Evolutionary conservation across 2,113 vertebrate species (phyloP).

Genomic region (Misgurnus mizolepis): DNA sequence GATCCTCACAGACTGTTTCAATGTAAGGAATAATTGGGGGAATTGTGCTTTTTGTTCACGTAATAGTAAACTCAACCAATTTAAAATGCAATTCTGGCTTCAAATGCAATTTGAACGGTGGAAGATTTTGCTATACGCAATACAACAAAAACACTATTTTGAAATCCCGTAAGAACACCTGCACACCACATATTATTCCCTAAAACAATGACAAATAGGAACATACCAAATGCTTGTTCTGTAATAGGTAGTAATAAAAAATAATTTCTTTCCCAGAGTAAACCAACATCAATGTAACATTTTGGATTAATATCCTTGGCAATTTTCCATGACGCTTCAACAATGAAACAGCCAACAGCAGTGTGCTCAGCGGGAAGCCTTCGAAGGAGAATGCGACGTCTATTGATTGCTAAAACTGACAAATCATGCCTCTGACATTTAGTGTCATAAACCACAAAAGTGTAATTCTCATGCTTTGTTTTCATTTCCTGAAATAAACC

Average conservation of each 20-base stretch:
- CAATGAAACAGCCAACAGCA: conserved; percentile 20
- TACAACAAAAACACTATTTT: not conserved
- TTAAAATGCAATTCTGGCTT: not conserved
- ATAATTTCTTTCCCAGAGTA: not conserved
- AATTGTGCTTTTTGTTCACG: too few relatives aligned
- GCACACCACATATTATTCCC: not conserved
- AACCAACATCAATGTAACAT: not conserved
- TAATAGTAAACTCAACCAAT: not conserved
- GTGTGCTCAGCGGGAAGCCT: conserved; percentile 23
- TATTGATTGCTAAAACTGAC: conserved; percentile 37
- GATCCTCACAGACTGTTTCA: not conserved
- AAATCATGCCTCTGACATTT: conserved; percentile 40
- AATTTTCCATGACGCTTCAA: conserved; percentile 1
- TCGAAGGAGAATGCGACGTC: not conserved
- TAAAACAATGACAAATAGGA: not conserved
- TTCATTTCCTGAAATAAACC: conserved; percentile 12
- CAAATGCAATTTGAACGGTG: not conserved
- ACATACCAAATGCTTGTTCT: not conserved
- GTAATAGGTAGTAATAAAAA: not conserved
- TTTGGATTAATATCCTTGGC: conserved; percentile 7
- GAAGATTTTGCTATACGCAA: not conserved
- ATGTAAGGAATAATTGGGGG: not conserved
- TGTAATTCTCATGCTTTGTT: not conserved
- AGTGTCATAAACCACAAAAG: conserved; percentile 7
- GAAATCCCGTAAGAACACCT: not conserved